Evolutionary conservation across 2,797 vertebrate genomes (phyloP), one percentile per base, ranked within the genome.

Genomic region (Brachyrhaphis roseni): DNA sequence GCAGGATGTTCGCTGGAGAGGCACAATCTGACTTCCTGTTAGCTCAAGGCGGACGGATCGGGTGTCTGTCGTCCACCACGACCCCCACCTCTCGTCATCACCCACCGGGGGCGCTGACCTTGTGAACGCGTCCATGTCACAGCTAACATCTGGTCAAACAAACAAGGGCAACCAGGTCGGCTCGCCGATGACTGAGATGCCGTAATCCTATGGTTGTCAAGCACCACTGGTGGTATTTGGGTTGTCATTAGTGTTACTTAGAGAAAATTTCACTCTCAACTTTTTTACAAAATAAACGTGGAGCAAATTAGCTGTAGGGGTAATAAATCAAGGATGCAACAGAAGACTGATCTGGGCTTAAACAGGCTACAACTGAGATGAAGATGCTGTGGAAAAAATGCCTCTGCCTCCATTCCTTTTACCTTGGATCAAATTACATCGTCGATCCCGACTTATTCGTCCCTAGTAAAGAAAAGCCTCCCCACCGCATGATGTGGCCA

Each of bases 11-110:
- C 76, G 70, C 77, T 80, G 68, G 73, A 74, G 64, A 81, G 74
- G 28, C 71, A 75, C 77, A 74, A 39, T 68, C 88, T 85, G 18
- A 77, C 85, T 94, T 94, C 93, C 91, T 93, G 90, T 92, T 89
- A 85, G 87, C 88, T 88, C 71, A 80, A 83, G 86, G 90, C 90
- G 31, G 72, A 79, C 71, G 51, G 91, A 92, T 94, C 87, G 79
- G 84, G 88, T 94, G 89, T 84, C 82, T 88, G 83, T 74, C 72
- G 20, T 83, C 91, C 74, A 74, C 80, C 89, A 59, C 53, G 79
- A 78, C 85, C 82, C 74, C n/a, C 57, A 1, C 28, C 55, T 1
- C 74, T 77, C 75, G 41, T 46, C 78, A 66, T 72, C 77, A 75
- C 26, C 82, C 82, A 36, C 12, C 8, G 68, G 53, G 82, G 83